Evolutionary conservation across 2,888 invertebrate species (phyloP).

Genomic region (Adela reaumurella): DNA sequence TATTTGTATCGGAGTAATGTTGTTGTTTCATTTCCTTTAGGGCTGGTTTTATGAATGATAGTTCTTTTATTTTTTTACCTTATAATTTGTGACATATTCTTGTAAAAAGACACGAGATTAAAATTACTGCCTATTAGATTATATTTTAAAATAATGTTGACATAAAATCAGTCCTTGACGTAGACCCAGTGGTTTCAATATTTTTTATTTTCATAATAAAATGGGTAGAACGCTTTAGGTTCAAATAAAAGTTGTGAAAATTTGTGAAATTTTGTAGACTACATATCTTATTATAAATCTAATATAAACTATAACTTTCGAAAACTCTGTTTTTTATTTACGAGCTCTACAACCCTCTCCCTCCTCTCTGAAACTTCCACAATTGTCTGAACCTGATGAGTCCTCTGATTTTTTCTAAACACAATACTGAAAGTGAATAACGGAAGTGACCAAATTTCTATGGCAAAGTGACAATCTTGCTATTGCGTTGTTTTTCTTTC

Average conservation of each 20-base stretch:
- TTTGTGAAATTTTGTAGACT: conserved; percentile 59
- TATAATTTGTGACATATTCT: conserved; percentile 53
- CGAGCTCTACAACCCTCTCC: background rate
- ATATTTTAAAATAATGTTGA: conserved; percentile 53
- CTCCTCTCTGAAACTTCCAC: too few relatives aligned
- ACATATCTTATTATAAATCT: conserved; percentile 59
- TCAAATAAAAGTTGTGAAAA: conserved; percentile 57
- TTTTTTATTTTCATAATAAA: conserved; percentile 54
- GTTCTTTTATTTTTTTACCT: conserved; percentile 57
- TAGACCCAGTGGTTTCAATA: conserved; percentile 52
- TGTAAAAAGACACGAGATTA: conserved; percentile 43
- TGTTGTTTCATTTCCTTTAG: conserved; percentile 38
- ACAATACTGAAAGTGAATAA: too few relatives aligned
- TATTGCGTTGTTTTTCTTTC: too few relatives aligned
- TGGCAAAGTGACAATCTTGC: too few relatives aligned
- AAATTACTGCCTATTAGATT: conserved; percentile 53
- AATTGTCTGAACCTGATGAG: too few relatives aligned
- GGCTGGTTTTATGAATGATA: conserved; percentile 50
- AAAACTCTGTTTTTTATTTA: conserved; percentile 35
- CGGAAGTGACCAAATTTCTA: too few relatives aligned
- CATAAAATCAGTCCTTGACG: conserved; percentile 46
- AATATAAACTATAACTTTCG: conserved; percentile 58
- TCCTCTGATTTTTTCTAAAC: too few relatives aligned
- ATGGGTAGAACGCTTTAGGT: conserved; percentile 56
- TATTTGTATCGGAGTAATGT: conserved; percentile 31